These are phyloP conservation scores for Bursaphelenchus okinawaensis DNA, from an alignment of 2,888 invertebrate genomes.

Conservation along the genomic window DNA sequence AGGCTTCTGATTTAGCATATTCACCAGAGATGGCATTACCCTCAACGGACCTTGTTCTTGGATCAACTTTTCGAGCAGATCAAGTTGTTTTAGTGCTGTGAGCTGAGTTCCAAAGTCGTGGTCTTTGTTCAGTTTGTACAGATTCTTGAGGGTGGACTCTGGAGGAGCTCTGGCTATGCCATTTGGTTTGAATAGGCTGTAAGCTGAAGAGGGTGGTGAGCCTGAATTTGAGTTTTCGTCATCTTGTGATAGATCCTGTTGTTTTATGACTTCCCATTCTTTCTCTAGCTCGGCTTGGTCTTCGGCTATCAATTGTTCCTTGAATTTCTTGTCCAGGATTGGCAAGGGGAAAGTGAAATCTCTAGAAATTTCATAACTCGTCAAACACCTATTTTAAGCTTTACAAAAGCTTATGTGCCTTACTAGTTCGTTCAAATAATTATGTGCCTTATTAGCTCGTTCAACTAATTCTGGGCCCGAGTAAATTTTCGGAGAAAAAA, in stretches of 20 bases:
- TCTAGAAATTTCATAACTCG: not conserved
- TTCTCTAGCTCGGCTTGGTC: not conserved
- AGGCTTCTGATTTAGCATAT: conserved; percentile 1
- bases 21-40: conserved; percentile 1
- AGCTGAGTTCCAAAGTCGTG: conserved; percentile 4
- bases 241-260: not conserved
- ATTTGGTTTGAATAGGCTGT: not conserved
- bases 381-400: not conserved
- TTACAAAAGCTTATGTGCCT: too few relatives aligned
- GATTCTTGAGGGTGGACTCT: conserved; percentile 5
- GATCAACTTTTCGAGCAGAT: conserved; percentile 11
- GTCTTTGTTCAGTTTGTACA: conserved; percentile 13
- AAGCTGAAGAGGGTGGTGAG: not conserved
- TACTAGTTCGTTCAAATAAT: too few relatives aligned
- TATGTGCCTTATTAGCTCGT: too few relatives aligned
- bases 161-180: conserved; percentile 9
- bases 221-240: not conserved
- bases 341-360: not conserved
- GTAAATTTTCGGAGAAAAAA: too few relatives aligned
- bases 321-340: not conserved
- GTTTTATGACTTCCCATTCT: not conserved
- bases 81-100: conserved; percentile 16
- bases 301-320: not conserved
- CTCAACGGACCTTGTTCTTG: conserved; percentile 15
- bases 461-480: too few relatives aligned